Percentiles rank a stretch among this genome's conserved stretches.
Evolutionary conservation across 1,140 invertebrate species (phyloP).

Genomic region (Phenacoccus solenopsis): DNA sequence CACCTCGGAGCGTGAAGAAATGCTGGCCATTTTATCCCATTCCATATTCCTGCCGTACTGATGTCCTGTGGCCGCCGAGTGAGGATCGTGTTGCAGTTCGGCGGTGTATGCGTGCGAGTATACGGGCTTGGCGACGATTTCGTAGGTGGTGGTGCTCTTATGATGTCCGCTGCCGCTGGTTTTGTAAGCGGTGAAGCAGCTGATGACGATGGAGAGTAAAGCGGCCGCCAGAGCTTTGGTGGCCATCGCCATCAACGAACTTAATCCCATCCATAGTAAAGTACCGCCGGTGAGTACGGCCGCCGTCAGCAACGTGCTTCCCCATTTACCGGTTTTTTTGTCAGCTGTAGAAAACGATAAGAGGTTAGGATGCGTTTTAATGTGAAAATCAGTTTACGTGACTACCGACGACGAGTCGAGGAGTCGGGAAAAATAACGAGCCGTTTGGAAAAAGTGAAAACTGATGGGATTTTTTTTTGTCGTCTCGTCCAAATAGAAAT

Average conservation of each 20-base stretch:
- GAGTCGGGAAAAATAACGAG: too few relatives aligned
- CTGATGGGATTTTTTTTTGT: too few relatives aligned
- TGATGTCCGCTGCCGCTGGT: constrained; percentile 35
- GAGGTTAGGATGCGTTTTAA: too few relatives aligned
- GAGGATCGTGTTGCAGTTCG: constrained; percentile 44
- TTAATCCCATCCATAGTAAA: constrained; percentile 54
- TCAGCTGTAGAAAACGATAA: neutral
- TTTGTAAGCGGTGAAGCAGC: constrained; percentile 38
- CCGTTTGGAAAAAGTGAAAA: too few relatives aligned
- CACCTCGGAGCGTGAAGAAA: neutral
- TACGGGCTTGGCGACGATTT: constrained; percentile 65
- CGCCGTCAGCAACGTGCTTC: constrained; percentile 26
- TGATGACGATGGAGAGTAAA: constrained; percentile 58
- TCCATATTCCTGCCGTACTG: constrained; percentile 15
- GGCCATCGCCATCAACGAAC: constrained; percentile 55
- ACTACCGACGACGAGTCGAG: too few relatives aligned
- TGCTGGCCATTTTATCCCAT: constrained; percentile 12
- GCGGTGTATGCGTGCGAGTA: constrained; percentile 54
- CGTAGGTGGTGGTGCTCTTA: constrained; percentile 50
- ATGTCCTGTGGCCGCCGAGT: neutral
- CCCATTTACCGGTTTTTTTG: constrained; percentile 21
- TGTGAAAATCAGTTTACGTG: neutral
- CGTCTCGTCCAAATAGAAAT: too few relatives aligned
- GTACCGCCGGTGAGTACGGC: constrained; percentile 41
- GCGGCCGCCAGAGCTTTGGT: constrained; percentile 72